phyloP scores from a whole-genome alignment of 2,797 vertebrate species.

The Mormyrops boulengeri region DNA sequence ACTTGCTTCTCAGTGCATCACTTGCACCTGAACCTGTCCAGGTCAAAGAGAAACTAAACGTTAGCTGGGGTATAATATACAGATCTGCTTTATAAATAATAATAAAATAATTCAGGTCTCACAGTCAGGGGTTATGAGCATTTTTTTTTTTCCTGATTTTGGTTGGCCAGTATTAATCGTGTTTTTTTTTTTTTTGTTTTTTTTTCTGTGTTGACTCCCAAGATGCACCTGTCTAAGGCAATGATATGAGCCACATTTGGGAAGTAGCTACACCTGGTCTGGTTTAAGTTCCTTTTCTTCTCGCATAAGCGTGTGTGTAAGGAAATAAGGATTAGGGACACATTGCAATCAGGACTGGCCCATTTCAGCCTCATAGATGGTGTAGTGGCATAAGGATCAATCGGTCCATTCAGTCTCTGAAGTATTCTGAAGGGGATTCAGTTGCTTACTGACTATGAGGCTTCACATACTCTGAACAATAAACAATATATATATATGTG shows the following conservation, averaged over 20 bases:
- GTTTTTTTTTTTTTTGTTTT: background rate
- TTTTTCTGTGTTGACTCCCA: background rate
- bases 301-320: background rate
- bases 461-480: background rate
- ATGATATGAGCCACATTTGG: background rate
- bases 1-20: background rate
- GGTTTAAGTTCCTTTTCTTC: background rate
- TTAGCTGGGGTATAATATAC: background rate
- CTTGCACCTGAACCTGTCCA: background rate
- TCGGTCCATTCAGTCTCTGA: background rate
- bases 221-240: background rate
- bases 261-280: background rate
- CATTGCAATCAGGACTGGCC: background rate
- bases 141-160: background rate
- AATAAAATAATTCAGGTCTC: background rate
- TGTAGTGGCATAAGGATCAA: background rate
- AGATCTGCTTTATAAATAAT: background rate
- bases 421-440: background rate
- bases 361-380: background rate
- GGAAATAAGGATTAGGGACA: background rate
- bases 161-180: background rate
- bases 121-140: background rate
- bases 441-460: background rate
- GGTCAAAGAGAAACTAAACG: background rate
- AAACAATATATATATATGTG: background rate